Evolutionary conservation across 2,797 vertebrate species (phyloP).

Genomic region (Ceryle rudis): DNA sequence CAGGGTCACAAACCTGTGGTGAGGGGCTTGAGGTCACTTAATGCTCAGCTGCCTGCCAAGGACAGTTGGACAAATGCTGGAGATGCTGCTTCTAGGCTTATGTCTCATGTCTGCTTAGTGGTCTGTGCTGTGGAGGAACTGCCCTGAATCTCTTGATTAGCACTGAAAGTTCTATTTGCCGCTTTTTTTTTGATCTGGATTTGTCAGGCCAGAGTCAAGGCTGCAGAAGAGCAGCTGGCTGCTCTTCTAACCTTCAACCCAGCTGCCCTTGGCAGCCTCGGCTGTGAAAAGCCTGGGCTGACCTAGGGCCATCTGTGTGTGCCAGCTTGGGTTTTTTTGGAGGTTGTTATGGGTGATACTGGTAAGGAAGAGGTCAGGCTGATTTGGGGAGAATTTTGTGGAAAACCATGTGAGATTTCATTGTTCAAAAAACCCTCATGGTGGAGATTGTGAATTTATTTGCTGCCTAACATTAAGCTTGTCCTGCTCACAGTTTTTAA

Average conservation of each 20-base stretch:
- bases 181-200: neutral
- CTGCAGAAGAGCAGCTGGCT: neutral
- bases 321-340: neutral
- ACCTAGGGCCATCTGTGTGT: neutral
- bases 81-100: rapidly evolving
- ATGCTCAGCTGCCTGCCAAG: neutral
- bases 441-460: neutral
- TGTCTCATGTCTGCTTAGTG: neutral
- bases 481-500: rapidly evolving
- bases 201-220: neutral
- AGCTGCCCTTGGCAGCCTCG: neutral
- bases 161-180: neutral
- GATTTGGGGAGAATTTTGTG: neutral
- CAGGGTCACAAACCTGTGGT: neutral
- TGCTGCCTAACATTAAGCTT: neutral
- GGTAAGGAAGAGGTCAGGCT: neutral
- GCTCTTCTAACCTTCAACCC: neutral
- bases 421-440: neutral
- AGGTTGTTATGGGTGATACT: neutral
- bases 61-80: neutral
- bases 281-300: neutral
- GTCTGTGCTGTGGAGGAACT: neutral
- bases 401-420: neutral
- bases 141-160: neutral
- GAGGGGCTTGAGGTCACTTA: neutral